Evolutionary conservation across 2,113 vertebrate species (phyloP).

Genomic region (Okapia johnstoni): DNA sequence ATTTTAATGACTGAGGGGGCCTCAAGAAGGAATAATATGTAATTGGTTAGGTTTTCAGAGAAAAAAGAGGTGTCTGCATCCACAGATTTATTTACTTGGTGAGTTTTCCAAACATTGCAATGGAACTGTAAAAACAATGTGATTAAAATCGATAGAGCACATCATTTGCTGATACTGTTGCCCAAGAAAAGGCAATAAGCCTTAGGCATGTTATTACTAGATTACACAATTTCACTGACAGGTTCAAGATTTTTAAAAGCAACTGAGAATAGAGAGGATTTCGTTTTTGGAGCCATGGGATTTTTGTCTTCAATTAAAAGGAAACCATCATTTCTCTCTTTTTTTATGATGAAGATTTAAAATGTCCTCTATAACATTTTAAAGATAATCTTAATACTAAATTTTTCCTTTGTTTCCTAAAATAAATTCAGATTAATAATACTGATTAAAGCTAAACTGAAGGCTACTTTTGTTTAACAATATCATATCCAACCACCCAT

Average conservation of each 20-base stretch:
- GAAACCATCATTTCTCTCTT: constrained; percentile 24
- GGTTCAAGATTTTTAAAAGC: constrained; percentile 71
- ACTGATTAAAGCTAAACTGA: constrained; percentile 8
- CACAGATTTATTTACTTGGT: constrained; percentile 45
- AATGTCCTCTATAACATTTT: constrained; percentile 49
- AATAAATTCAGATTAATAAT: constrained; percentile 19
- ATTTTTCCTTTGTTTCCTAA: constrained; percentile 38
- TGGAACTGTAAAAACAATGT: constrained; percentile 52
- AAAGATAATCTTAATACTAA: constrained; percentile 44
- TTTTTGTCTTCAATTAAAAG: constrained; percentile 75
- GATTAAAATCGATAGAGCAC: constrained; percentile 78
- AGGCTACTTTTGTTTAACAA: constrained; percentile 27
- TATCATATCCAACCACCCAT: neutral
- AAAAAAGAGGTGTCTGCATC: constrained; percentile 37
- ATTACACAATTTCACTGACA: constrained; percentile 74
- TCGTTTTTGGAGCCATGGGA: constrained; percentile 68
- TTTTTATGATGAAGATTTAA: constrained; percentile 57
- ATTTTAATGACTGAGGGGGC: constrained; percentile 51
- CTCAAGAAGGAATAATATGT: constrained; percentile 6
- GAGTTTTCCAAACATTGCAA: constrained; percentile 55
- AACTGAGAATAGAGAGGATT: constrained; percentile 69
- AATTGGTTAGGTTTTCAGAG: constrained; percentile 47
- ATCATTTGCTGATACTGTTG: constrained; percentile 71
- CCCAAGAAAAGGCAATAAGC: constrained; percentile 73
- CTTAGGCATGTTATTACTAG: constrained; percentile 74